Base-by-base conservation (phyloP, 1,140 invertebrate genomes). In the Pseudomyrmex flavicornis region DNA sequence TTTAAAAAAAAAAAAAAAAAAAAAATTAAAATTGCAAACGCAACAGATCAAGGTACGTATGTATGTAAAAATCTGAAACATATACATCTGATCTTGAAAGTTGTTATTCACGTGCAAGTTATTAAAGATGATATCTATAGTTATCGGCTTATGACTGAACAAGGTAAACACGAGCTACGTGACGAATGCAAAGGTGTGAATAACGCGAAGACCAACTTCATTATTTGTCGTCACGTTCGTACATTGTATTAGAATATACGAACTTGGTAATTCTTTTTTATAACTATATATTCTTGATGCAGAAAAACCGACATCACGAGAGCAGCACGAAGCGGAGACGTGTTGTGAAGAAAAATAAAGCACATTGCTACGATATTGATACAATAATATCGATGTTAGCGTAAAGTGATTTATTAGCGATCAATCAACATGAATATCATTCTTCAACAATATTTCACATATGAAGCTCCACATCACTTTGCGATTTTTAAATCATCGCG, bases 91-190 rank as follows among this genome's bases (percentile, higher is more conserved):
- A 3, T 12, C 8, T 48, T 15, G 70, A 17, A 58, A 56, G 50
- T 48, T 79, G 22, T 79, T 48, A 8, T 17, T 22, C 9, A 4
- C 9, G 10, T 9, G 13, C 35, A 48, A 13, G 46, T 44, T 77
- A n/a, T 56, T 22, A 15, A 9, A 0, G 15, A 65, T 12, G 1
- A 12, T 54, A 17, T 48, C 26, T 35, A 13, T 79, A 35, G 35
- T 69, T 70, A 79, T 80, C 44, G n/a, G 17, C 7, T 2, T 2
- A 20, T 13, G 50, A 7, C 35, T 26, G 20, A 17, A 59, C 48
- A 70, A 70, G 4, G 44, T 59, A 79, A 69, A 70, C 65, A 72
- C 20, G 44, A 80, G 22, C 13, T 61, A 48, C 13, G 52, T 69
- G 52, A 76, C 48, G 26, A 66, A 44, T 58, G 35, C 54, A 20